A percentile compares a stretch with the other conserved stretches of the same genome.
Conservation (phyloP, 2,888 invertebrate species). For the Cryptocheilus praepositus region DNA sequence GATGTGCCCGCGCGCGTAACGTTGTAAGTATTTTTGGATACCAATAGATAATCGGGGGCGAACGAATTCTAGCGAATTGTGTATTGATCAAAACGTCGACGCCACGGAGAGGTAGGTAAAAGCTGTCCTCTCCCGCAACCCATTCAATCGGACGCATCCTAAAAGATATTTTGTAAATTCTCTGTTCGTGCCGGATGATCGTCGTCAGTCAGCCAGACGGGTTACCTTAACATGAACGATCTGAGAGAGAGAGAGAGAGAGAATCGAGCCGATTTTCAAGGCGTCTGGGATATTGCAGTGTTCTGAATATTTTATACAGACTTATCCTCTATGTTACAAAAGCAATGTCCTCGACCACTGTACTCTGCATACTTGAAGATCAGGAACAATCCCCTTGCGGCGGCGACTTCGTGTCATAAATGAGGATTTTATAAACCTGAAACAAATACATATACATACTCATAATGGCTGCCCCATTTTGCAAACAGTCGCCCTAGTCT, state of each 20-base stretch:
- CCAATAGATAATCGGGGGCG: slow-evolving; percentile 39
- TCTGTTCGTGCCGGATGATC: neutral
- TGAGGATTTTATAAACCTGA: slow-evolving; percentile 49
- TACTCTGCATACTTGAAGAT: slow-evolving; percentile 34
- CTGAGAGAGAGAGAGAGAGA: too few species aligned
- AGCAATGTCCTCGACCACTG: slow-evolving; percentile 42
- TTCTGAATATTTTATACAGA: slow-evolving; percentile 59
- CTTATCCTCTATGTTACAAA: slow-evolving; percentile 45
- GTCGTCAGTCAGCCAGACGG: slow-evolving; percentile 25
- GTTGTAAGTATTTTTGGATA: slow-evolving; percentile 66
- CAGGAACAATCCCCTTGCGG: slow-evolving; percentile 31
- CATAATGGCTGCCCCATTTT: slow-evolving; percentile 54
- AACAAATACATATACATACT: slow-evolving; percentile 55
- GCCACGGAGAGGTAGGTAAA: slow-evolving; percentile 17
- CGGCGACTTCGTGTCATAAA: slow-evolving; percentile 29
- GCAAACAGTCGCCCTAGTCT: slow-evolving; percentile 48
- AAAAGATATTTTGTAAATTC: slow-evolving; percentile 23
- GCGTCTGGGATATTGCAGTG: slow-evolving; percentile 50
- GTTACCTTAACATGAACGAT: slow-evolving; percentile 32
- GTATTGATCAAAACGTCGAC: slow-evolving; percentile 46
- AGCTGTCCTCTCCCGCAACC: slow-evolving; percentile 8
- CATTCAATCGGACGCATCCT: slow-evolving; percentile 14
- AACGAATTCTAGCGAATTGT: slow-evolving; percentile 51
- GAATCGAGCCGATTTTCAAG: slow-evolving; percentile 48
- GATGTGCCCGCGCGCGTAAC: slow-evolving; percentile 32